Evolutionary conservation across 1,140 invertebrate species (phyloP), one percentile per base, ranked within the genome.

Genomic region (Zophobas morio): DNA sequence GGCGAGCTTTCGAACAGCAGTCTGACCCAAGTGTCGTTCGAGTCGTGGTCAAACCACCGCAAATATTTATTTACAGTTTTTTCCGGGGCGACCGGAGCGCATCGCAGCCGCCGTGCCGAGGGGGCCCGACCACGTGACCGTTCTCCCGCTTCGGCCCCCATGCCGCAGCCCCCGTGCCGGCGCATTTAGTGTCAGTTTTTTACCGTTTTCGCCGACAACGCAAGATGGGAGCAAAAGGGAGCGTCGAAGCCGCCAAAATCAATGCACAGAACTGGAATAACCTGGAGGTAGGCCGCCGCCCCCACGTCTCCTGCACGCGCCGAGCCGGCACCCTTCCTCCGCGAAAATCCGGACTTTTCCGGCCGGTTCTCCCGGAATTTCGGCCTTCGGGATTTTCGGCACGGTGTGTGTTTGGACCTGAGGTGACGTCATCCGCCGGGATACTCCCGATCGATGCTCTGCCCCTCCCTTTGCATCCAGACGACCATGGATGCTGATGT

Each of bases 221-320:
- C 47, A 70, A 60, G 53, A 91, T 92, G 91, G 91, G 91, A 88
- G 91, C 91, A 85, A 92, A 92, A 89, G 90, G 91, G 85, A 92
- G 91, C 88, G 91, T 92, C 84, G 91, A 92, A 87, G 90, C 90
- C 84, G 91, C 91, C 86, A 92, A 92, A 90, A 90, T 91, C 88
- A 92, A 91, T 88, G 88, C 91, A 87, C 90, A 92, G 89, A 91
- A 91, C 88, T 92, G 91, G 91, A 91, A 90, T 87, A 91, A 91
- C 88, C 87, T 92, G 84, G 91, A 92, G 91, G 91, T 92, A 90
- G 86, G 88, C 33, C 39, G 36, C 36, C 63, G 49, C 6, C 6
- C 4, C 2, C 6, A 2, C 49, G 49, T 2, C 57, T n/a, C 57
- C 34, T 2, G 34, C 53, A 56, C 2, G 49, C 49, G 49, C 49